Evolutionary conservation across 2,797 vertebrate genomes (phyloP).

Genomic region (Enteromius paludinosus): DNA sequence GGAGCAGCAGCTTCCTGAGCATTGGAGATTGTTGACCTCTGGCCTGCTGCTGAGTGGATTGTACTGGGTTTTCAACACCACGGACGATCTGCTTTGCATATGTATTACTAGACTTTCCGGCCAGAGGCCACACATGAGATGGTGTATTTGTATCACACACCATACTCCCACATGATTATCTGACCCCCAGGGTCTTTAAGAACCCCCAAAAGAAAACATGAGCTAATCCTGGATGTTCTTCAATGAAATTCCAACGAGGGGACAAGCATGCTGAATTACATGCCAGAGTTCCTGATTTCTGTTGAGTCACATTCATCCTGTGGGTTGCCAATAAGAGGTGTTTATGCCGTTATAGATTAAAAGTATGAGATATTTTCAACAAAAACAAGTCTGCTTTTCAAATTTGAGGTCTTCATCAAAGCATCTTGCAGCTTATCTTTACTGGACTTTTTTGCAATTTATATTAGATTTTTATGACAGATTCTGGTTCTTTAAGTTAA

Average conservation of each 20-base stretch:
- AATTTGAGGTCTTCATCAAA: neutral
- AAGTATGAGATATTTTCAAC: neutral
- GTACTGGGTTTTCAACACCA: conserved; percentile 67
- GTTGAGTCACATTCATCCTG: conserved; percentile 49
- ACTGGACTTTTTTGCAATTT: neutral
- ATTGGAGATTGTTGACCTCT: conserved; percentile 57
- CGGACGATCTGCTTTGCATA: conserved; percentile 61
- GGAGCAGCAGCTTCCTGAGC: conserved; percentile 22
- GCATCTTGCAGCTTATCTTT: neutral
- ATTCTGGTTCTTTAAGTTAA: neutral
- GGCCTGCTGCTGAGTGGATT: conserved; percentile 54
- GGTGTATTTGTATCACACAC: conserved; percentile 55
- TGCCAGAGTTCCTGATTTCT: conserved; percentile 40
- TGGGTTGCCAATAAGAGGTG: conserved; percentile 46
- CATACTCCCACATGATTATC: conserved; percentile 58
- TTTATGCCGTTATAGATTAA: neutral
- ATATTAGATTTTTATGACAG: neutral
- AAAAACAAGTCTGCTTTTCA: neutral
- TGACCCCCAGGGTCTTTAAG: conserved; percentile 54
- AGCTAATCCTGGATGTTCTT: conserved; percentile 53
- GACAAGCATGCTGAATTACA: conserved; percentile 47
- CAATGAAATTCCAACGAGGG: conserved; percentile 55
- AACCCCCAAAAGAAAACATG: conserved; percentile 60
- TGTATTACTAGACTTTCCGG: conserved; percentile 47
- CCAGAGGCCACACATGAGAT: conserved; percentile 58